A percentile compares a stretch with the other conserved stretches of the same genome.
Conservation (phyloP, 2,797 vertebrate genomes). For the Gila robusta region DNA sequence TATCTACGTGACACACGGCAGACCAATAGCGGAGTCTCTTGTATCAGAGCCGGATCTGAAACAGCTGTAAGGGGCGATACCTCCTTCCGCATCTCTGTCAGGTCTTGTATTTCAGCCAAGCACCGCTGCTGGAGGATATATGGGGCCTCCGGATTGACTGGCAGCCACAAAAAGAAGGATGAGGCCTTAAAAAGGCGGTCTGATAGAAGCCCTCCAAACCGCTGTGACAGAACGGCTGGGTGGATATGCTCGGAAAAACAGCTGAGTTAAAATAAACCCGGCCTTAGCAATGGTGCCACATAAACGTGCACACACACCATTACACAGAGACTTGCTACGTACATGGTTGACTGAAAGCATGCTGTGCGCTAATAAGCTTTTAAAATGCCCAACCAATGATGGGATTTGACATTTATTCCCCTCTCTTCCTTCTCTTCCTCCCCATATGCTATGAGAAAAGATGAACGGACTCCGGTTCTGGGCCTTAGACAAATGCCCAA, state of each 20-base stretch:
- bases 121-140: conserved; percentile 33
- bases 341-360: conserved; percentile 46
- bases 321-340: conserved; percentile 43
- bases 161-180: conserved; percentile 35
- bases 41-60: conserved; percentile 7
- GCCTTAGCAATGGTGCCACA: conserved; percentile 1
- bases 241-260: conserved; percentile 37
- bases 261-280: conserved; percentile 30
- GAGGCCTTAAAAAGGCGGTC: conserved; percentile 45
- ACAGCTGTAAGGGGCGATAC: conserved; percentile 5
- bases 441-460: neutral
- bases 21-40: neutral
- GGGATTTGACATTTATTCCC: conserved; percentile 35
- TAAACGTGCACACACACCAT: conserved; percentile 18
- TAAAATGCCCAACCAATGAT: conserved; percentile 40
- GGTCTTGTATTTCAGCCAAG: conserved; percentile 34
- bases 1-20: conserved; percentile 11
- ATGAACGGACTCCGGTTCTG: conserved; percentile 22
- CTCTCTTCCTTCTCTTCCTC: neutral
- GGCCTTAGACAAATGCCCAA: conserved; percentile 39
- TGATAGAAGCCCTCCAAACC: conserved; percentile 54
- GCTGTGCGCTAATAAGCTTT: conserved; percentile 27
- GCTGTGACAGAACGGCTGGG: conserved; percentile 28
- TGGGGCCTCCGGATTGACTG: conserved; percentile 27
- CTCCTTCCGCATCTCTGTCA: conserved; percentile 29